Evolutionary conservation across 2,113 vertebrate genomes (phyloP), one percentile per base, ranked within the genome.

Genomic region (Pluvialis apricaria): DNA sequence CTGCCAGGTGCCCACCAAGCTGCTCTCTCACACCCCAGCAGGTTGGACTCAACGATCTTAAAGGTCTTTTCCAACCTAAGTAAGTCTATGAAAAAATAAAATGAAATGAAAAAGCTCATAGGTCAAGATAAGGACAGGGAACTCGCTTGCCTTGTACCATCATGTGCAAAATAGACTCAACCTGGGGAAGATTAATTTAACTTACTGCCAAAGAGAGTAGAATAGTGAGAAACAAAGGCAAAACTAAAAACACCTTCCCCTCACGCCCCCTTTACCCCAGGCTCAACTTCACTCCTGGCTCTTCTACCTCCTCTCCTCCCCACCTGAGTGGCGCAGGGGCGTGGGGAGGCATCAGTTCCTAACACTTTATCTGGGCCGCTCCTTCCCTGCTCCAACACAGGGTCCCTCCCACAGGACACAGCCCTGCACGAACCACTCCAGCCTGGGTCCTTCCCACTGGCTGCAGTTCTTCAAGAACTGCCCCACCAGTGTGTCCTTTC

Each of bases 301-400:
- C 57, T 71, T 40, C 16, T 31, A 42, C 15, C 17, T 52, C 32
- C 24, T 31, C 42, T 82, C 32, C 21, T 55, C 36, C 55, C 22
- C 1, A 7, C 25, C 8, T 0, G 0, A n/a, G 47, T 4, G 4
- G 11, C 3, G 1, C 20, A 20, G 17, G 13, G 26, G 5, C 9
- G 40, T 20, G 18, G 18, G 17, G n/a, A 90, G 40, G 10, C n/a
- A 55, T 3, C 72, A 21, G 6, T 31, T 70, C n/a, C n/a, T 13
- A 62, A 55, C 14, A 15, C n/a, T 29, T 17, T 10, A 32, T 5
- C 40, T 40, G 20, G 21, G 49, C 25, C 0, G 1, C 26, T 40
- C 51, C n/a, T 49, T 77, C 54, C 45, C 47, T 13, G 19, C 24
- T 69, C 31, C 44, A 36, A 13, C 32, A 15, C 0, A 5, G 16